These are phyloP conservation scores for Brachionus paranguensis DNA, from an alignment of 1,140 invertebrate species.

Conservation along the genomic window DNA sequence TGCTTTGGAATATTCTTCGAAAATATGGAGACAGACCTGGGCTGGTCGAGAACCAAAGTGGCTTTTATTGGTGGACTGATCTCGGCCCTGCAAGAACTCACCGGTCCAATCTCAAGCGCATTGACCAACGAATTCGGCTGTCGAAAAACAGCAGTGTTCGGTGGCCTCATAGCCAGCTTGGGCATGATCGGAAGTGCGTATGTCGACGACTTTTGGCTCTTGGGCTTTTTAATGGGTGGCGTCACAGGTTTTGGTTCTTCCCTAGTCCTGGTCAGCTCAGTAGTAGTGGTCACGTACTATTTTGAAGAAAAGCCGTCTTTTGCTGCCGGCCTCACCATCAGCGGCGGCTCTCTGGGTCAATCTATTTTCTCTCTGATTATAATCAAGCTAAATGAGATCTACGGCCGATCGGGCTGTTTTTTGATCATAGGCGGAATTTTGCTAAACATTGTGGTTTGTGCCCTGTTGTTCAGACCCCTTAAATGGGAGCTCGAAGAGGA, in stretches of 20 bases:
- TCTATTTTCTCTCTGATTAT: conserved; percentile 32
- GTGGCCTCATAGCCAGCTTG: background rate
- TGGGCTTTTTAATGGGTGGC: conserved; percentile 26
- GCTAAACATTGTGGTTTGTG: conserved; percentile 17
- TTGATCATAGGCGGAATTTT: conserved; percentile 18
- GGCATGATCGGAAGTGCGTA: conserved; percentile 9
- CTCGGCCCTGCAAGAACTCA: conserved; percentile 6
- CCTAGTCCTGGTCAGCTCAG: conserved; percentile 22
- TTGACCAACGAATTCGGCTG: conserved; percentile 29
- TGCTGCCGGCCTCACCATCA: conserved; percentile 35
- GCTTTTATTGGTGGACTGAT: conserved; percentile 28
- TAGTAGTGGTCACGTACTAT: conserved; percentile 32
- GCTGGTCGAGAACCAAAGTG: conserved; percentile 8
- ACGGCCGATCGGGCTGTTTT: conserved; percentile 21
- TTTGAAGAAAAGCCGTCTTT: conserved; percentile 39
- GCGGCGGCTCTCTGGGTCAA: conserved; percentile 36
- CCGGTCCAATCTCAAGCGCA: conserved; percentile 28
- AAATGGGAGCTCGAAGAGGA: conserved; percentile 24
- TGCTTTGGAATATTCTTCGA: conserved; percentile 39
- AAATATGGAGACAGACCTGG: conserved; percentile 24
- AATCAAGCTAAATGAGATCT: conserved; percentile 21
- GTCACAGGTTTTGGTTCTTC: conserved; percentile 9
- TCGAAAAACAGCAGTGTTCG: conserved; percentile 25
- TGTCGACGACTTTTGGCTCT: background rate
- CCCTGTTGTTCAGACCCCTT: background rate